Conservation (phyloP, 2,888 invertebrate species). For the Plebejus argus region DNA sequence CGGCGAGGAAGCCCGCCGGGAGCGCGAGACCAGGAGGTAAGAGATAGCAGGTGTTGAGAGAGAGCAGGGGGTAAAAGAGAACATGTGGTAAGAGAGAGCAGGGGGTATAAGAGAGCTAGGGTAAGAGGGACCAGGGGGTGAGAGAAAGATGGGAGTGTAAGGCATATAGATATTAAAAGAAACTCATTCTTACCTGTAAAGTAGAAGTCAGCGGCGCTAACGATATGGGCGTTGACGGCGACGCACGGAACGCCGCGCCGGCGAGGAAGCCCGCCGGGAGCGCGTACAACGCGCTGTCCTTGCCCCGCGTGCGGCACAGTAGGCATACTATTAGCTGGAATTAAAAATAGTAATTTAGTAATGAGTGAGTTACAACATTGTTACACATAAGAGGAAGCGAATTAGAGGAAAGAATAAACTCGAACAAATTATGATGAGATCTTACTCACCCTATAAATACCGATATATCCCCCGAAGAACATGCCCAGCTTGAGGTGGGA, state of each 20-base stretch:
- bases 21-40: too few relatives aligned
- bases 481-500: constrained; percentile 71
- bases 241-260: constrained; percentile 73
- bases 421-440: too few relatives aligned
- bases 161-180: too few relatives aligned
- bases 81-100: background rate
- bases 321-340: constrained; percentile 73
- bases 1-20: constrained; percentile 79
- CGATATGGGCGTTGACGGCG: constrained; percentile 77
- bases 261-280: constrained; percentile 79
- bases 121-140: background rate
- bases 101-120: background rate
- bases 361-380: too few relatives aligned
- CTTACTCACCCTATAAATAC: constrained; percentile 71
- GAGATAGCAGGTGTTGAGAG: too few relatives aligned
- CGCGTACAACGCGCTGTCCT: constrained; percentile 71
- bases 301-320: constrained; percentile 62
- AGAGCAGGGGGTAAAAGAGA: too few relatives aligned
- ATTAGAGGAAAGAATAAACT: too few relatives aligned
- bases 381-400: too few relatives aligned
- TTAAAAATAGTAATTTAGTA: too few relatives aligned
- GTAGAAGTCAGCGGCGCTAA: constrained; percentile 76
- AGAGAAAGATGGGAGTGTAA: too few relatives aligned
- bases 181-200: constrained; percentile 64
- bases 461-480: constrained; percentile 78